Conservation (phyloP, 2,888 invertebrate genomes). For the Buathra laborator region DNA sequence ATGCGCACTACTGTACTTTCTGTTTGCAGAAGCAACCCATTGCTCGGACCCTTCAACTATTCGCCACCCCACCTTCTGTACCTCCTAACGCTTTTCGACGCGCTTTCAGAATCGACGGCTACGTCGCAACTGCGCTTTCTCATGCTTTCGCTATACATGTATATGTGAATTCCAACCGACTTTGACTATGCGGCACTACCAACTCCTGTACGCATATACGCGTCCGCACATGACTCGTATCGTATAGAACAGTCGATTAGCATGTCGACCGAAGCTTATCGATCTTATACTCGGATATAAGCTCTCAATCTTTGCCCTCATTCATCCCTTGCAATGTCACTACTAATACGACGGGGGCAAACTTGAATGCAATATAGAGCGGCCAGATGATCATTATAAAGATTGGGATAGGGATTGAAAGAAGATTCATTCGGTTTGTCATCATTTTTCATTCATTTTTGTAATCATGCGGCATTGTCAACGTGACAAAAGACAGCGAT, state of each 20-base stretch:
- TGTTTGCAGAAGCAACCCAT: constrained; percentile 68
- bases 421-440: too few relatives aligned
- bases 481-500: too few relatives aligned
- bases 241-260: constrained; percentile 28
- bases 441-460: neutral
- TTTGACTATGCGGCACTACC: neutral
- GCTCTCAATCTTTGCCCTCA: too few relatives aligned
- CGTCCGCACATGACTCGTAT: neutral
- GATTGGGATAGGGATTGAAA: too few relatives aligned
- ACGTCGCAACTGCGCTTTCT: neutral
- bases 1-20: constrained; percentile 64
- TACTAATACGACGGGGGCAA: neutral
- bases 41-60: constrained; percentile 61
- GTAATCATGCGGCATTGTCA: neutral
- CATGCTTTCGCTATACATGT: neutral
- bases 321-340: neutral
- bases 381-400: neutral
- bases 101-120: constrained; percentile 8
- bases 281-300: constrained; percentile 30
- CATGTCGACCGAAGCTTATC: constrained; percentile 34
- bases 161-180: neutral
- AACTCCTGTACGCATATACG: neutral
- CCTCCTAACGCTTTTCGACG: constrained; percentile 20
- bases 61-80: neutral
- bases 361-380: neutral